phyloP scores from a whole-genome alignment of 2,113 vertebrate species.

The Sinocyclocheilus rhinocerous region DNA sequence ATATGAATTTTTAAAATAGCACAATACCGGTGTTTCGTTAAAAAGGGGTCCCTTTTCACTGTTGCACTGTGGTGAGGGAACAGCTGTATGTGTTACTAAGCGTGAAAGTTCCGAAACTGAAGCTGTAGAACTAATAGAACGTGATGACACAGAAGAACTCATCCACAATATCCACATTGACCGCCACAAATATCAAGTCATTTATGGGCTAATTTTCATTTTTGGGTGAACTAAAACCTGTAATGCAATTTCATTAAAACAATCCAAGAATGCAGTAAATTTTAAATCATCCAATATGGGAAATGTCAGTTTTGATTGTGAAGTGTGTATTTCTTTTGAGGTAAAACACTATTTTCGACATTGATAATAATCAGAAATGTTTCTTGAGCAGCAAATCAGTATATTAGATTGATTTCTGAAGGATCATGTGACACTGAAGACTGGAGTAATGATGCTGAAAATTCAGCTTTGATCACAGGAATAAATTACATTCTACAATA shows the following conservation, averaged over 20 bases:
- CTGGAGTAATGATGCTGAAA: not conserved
- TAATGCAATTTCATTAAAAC: not conserved
- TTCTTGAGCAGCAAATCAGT: not conserved
- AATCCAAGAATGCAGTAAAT: not conserved
- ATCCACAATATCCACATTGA: too few species aligned
- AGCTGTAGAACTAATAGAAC: too few species aligned
- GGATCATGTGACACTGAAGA: not conserved
- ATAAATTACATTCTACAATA: not conserved
- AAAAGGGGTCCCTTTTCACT: too few species aligned
- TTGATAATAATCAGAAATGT: not conserved
- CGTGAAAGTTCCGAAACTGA: too few species aligned
- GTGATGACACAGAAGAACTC: too few species aligned
- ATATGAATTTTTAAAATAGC: too few species aligned
- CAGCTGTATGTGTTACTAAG: too few species aligned
- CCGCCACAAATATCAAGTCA: too few species aligned
- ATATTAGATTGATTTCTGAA: not conserved
- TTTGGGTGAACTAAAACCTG: too few species aligned
- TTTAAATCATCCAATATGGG: not conserved
- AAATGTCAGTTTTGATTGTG: not conserved
- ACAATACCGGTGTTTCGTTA: too few species aligned
- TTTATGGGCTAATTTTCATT: too few species aligned
- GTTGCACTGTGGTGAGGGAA: too few species aligned
- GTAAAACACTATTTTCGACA: not conserved
- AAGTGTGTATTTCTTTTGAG: not conserved
- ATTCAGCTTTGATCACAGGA: not conserved